These are phyloP conservation scores for Chitala chitala DNA, from an alignment of 2,113 vertebrate genomes.

Conservation along the genomic window DNA sequence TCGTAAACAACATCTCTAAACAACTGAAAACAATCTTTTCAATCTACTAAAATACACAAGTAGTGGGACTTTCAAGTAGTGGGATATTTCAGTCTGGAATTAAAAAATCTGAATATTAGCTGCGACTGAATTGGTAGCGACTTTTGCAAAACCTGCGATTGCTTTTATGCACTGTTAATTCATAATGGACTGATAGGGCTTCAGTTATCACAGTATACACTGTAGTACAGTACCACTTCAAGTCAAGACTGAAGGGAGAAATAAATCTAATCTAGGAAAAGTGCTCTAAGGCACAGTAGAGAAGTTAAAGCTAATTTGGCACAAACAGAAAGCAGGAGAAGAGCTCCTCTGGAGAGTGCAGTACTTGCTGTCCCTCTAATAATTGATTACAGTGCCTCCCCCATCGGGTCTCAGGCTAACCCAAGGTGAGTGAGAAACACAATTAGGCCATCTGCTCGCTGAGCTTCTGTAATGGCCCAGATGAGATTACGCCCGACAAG, in stretches of 20 bases:
- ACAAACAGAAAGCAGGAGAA: neutral
- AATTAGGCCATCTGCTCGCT: slow-evolving; percentile 13
- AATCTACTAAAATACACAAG: no score
- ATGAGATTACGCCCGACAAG: neutral
- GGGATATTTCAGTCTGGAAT: no score
- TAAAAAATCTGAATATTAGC: no score
- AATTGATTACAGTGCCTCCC: neutral
- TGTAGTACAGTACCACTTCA: neutral
- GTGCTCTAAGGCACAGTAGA: neutral
- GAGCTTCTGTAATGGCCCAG: neutral
- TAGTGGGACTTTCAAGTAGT: no score
- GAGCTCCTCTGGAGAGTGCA: neutral
- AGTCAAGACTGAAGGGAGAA: neutral
- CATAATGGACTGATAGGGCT: neutral
- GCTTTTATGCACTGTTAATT: no score
- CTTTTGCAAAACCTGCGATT: no score
- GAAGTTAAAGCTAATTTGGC: slow-evolving; percentile 4
- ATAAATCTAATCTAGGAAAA: neutral
- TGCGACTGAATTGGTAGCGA: no score
- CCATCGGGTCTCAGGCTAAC: neutral
- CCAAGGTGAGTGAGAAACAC: slow-evolving; percentile 1
- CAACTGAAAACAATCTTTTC: no score
- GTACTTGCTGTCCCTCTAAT: neutral
- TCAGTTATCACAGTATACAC: neutral
- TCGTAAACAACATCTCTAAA: no score